A percentile compares a stretch with the other conserved stretches of the same genome.
Evolutionary conservation across 2,113 vertebrate genomes (phyloP).

Genomic region (Cathartes aura): DNA sequence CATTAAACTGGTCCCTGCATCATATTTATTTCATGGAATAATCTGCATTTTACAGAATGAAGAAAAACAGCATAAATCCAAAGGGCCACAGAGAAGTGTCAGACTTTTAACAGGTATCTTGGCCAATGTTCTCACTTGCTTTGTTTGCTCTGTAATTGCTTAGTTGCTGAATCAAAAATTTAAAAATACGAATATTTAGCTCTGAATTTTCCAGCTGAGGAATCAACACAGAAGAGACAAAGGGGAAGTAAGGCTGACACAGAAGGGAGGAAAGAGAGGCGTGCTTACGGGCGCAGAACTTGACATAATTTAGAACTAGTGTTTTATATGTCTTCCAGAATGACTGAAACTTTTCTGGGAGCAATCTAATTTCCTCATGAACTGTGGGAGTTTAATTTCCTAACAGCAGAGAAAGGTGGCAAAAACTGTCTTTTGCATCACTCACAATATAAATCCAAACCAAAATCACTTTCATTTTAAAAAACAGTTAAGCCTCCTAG

Average conservation of each 20-base stretch:
- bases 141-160: neutral
- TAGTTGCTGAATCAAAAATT: neutral
- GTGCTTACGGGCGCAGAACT: neutral
- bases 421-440: slow-evolving; percentile 42
- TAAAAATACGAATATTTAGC: neutral
- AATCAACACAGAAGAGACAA: neutral
- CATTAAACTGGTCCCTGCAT: neutral
- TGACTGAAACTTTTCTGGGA: slow-evolving; percentile 27
- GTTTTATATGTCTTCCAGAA: slow-evolving; percentile 7
- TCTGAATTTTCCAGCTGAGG: neutral
- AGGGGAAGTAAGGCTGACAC: neutral
- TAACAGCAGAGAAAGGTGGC: slow-evolving; percentile 31
- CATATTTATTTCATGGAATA: neutral
- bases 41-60: neutral
- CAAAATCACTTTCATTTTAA: neutral
- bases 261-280: neutral
- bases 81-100: neutral
- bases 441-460: slow-evolving; percentile 40
- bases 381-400: slow-evolving; percentile 48
- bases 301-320: neutral
- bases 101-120: neutral
- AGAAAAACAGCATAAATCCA: neutral
- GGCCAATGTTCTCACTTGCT: neutral
- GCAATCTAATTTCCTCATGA: slow-evolving; percentile 50
- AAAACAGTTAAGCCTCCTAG: neutral